Evolutionary conservation across 2,113 vertebrate genomes (phyloP), one percentile per base, ranked within the genome.

Genomic region (Regulus satrapa): DNA sequence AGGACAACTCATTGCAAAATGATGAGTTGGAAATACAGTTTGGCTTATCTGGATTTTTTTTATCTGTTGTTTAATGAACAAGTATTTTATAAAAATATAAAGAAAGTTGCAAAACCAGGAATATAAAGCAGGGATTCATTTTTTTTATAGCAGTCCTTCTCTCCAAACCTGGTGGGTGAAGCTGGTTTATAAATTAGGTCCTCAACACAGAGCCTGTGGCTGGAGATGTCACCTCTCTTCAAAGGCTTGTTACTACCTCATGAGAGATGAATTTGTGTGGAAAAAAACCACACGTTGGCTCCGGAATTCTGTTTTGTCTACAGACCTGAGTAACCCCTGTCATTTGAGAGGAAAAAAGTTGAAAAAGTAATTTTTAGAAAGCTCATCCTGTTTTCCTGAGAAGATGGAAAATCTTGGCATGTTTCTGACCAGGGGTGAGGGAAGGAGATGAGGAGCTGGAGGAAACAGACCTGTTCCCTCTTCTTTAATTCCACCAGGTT

Each of bases 131-230:
- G 26, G 23, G 13, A 12, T 62, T 64, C 0, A 4, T 11, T 38
- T 64, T 43, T 49, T 43, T 26, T 8, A 14, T 62, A 21, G 20
- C 10, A 28, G 12, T 10, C 17, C 6, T 88, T 32, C 6, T 86
- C 10, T 52, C n/a, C 32, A 62, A 12, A 36, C 6, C 13, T 38
- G 17, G 19, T 64, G 26, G 32, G 24, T 49, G 28, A 54, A 34
- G 19, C 28, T 25, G 9, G 14, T 78, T 85, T 62, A 6, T 71
- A 48, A 66, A 8, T 31, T 6, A 26, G 1, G 8, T 32, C 3
- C 6, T 14, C 3, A 2, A 4, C 14, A 16, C 8, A 13, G 19
- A 52, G 25, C 0, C 0, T 4, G 3, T 25, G 72, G 12, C 20
- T 77, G 31, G 18, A 66, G 38, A 40, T 15, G 17, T 6, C 59